These are phyloP conservation scores for Phacellophora camtschatica DNA, from an alignment of 30 jellyfish, hydroid and myxozoan genomes.

Conservation along the genomic window DNA sequence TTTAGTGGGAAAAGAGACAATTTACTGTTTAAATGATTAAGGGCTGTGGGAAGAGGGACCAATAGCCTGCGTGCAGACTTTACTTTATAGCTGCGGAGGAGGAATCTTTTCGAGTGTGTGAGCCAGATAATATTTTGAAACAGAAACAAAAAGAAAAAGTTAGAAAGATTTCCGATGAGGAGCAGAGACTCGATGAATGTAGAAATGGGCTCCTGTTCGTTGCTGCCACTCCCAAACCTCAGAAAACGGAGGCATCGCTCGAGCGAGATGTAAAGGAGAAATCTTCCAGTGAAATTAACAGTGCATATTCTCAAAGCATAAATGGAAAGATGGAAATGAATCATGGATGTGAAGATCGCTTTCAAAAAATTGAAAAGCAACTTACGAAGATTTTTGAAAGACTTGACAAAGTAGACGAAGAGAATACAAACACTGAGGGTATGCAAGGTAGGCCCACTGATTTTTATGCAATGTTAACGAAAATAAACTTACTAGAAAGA, in stretches of 20 bases:
- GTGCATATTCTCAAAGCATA: not conserved
- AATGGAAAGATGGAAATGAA: not conserved
- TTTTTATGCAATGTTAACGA: not conserved
- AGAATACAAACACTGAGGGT: not conserved
- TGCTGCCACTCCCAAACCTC: not conserved
- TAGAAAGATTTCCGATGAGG: not conserved
- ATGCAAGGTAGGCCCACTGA: not conserved
- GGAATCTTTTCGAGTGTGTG: constrained; percentile 23
- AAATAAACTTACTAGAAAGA: not conserved
- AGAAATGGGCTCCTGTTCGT: not conserved
- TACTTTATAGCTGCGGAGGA: too few relatives aligned
- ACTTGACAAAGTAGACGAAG: not conserved
- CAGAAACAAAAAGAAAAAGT: not conserved
- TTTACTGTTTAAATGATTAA: too few relatives aligned
- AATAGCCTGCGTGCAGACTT: too few relatives aligned
- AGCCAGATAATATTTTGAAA: not conserved
- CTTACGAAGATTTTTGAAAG: not conserved
- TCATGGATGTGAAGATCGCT: not conserved
- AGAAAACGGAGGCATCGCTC: too few relatives aligned
- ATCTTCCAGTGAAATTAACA: not conserved
- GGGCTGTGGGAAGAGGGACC: too few relatives aligned
- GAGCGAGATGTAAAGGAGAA: not conserved
- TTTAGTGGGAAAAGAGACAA: too few relatives aligned
- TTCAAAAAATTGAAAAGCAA: not conserved
- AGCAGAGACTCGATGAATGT: not conserved